These are phyloP conservation scores for Novumbra hubbsi DNA, from an alignment of 2,797 vertebrate genomes.

Conservation along the genomic window DNA sequence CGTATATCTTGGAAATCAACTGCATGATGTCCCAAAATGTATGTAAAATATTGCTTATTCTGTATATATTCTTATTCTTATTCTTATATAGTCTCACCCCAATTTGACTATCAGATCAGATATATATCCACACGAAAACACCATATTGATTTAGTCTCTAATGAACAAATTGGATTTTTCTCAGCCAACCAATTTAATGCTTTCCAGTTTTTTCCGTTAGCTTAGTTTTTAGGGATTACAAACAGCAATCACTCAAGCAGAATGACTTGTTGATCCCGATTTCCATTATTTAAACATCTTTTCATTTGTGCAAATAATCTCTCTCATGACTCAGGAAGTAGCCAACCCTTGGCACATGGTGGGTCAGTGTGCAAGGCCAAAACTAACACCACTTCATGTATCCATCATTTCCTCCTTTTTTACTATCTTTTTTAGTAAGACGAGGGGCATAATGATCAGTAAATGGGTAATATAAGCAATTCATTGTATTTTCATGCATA, in stretches of 20 bases:
- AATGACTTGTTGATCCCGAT: conserved; percentile 34
- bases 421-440: not conserved
- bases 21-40: not conserved
- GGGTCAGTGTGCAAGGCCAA: conserved; percentile 19
- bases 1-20: not conserved
- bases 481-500: not conserved
- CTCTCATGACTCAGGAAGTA: conserved; percentile 29
- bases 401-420: not conserved
- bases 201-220: conserved; percentile 40
- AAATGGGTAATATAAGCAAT: not conserved
- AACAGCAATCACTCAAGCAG: conserved; percentile 37
- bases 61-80: no score
- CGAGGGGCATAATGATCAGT: not conserved
- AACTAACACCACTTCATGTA: conserved; percentile 15
- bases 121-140: conserved; percentile 53
- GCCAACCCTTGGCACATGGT: conserved; percentile 33
- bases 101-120: conserved; percentile 28
- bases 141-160: conserved; percentile 59
- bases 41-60: not conserved
- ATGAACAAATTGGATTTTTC: conserved; percentile 55
- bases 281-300: conserved; percentile 48
- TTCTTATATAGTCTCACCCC: conserved; percentile 14
- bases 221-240: conserved; percentile 40
- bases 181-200: conserved; percentile 45
- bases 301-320: conserved; percentile 42